Base-by-base conservation (phyloP, 2,113 vertebrate species). In the Rhynchopsitta pachyrhyncha region DNA sequence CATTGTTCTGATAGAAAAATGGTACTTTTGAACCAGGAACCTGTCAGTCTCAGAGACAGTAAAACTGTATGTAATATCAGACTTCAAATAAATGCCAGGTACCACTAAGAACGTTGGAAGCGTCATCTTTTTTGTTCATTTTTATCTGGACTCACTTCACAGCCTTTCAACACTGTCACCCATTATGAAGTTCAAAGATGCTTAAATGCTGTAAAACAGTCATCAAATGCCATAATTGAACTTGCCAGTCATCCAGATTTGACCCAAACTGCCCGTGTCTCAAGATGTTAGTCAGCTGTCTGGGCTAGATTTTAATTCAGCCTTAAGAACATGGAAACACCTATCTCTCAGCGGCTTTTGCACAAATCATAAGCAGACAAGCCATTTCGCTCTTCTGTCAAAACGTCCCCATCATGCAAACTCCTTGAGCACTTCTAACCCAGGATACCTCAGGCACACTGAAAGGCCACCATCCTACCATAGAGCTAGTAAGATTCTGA, bases 141-240 rank as follows among this genome's bases (percentile, higher is more conserved):
- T 91, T 95, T 87, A 73, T 75, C 63, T 52, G 87, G 91, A 79
- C 70, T 70, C 69, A 11, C 95, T 95, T 94, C 92, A 80, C 82
- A 82, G 84, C 87, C 82, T 96, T 95, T 95, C 91, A 97, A 90
- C 67, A 25, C 87, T 62, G 41, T 82, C 67, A 91, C 92, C 89
- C 62, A 42, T 85, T 87, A 82, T 73, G 70, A 95, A 95, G 84
- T 91, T 95, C 91, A 89, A 91, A 97, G 94, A 88, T 37, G 44
- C 67, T 95, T 93, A 96, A 95, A 79, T 87, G 81, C 83, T 95
- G 81, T 94, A 95, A 89, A 94, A 20, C 89, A 97, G 67, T 94
- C 94, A 95, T 95, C 81, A 76, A 73, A 84, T 76, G 22, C 91
- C 91, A 49, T 94, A 96, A 96, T 93, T 97, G 95, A 95, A 95